Evolutionary conservation across 2,797 vertebrate genomes (phyloP).

Genomic region (Molossus molossus): DNA sequence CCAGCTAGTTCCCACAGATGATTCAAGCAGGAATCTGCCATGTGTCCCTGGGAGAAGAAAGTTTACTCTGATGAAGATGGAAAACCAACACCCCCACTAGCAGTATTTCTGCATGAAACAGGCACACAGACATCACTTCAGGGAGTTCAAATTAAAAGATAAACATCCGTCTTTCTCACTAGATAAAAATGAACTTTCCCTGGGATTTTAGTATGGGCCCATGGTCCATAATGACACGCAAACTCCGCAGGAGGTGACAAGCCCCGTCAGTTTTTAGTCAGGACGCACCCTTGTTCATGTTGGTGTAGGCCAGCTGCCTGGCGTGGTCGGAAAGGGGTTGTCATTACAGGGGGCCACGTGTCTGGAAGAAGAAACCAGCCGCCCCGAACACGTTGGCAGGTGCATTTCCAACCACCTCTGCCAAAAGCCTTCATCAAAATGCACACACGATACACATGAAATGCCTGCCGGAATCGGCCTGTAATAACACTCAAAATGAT

Average conservation of each 20-base stretch:
- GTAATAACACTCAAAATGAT: slow-evolving; percentile 71
- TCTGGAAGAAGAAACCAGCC: slow-evolving; percentile 86
- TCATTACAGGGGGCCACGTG: slow-evolving; percentile 83
- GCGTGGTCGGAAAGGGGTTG: slow-evolving; percentile 84
- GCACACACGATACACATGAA: slow-evolving; percentile 80
- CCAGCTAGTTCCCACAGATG: not conserved
- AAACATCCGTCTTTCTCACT: slow-evolving; percentile 52
- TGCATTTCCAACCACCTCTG: slow-evolving; percentile 86
- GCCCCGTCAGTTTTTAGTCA: slow-evolving; percentile 90
- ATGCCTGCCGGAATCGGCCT: slow-evolving; percentile 82
- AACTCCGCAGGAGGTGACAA: slow-evolving; percentile 88
- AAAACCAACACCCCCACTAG: not conserved
- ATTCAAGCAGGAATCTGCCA: not conserved
- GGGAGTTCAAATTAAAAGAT: not conserved
- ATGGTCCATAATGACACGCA: slow-evolving; percentile 89
- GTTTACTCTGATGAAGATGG: not conserved
- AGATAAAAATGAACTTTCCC: slow-evolving; percentile 77
- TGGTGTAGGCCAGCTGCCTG: slow-evolving; percentile 80
- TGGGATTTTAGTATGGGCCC: slow-evolving; percentile 79
- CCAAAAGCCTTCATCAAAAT: slow-evolving; percentile 83
- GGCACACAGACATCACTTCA: not conserved
- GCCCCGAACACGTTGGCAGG: slow-evolving; percentile 83
- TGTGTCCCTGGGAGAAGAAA: not conserved
- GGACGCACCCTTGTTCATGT: slow-evolving; percentile 87
- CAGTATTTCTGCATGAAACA: not conserved